phyloP scores from a whole-genome alignment of 2,888 invertebrate genomes.

The Zonitis immaculata region DNA sequence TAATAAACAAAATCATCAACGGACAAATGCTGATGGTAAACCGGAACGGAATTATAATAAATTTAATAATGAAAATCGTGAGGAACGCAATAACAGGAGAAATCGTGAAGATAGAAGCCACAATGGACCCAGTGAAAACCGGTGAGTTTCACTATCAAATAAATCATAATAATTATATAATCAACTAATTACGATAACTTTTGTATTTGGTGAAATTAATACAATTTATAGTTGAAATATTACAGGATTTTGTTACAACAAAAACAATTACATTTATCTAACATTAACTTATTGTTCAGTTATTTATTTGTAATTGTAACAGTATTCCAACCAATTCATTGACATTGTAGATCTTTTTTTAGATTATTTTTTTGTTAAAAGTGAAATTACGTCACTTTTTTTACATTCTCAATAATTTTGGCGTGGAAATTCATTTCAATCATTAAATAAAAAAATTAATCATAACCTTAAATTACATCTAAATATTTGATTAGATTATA shows the following conservation, averaged over 20 bases:
- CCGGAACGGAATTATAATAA: constrained; percentile 51
- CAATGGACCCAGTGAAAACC: constrained; percentile 46
- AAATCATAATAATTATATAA: neutral
- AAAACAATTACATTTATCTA: too few species aligned
- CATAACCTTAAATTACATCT: neutral
- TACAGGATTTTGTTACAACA: too few species aligned
- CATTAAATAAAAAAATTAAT: neutral
- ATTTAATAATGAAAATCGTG: constrained; percentile 60
- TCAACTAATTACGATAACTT: too few species aligned
- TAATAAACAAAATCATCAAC: constrained; percentile 38
- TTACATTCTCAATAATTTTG: neutral
- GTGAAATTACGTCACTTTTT: neutral
- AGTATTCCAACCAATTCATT: neutral
- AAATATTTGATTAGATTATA: neutral
- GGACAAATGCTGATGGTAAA: constrained; percentile 52
- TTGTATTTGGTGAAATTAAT: too few species aligned
- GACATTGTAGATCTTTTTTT: neutral
- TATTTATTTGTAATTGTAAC: too few species aligned
- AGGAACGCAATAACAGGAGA: constrained; percentile 66
- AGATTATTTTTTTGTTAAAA: neutral
- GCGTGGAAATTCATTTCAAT: neutral
- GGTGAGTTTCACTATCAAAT: constrained; percentile 34
- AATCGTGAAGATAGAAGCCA: constrained; percentile 59
- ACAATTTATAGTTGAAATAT: too few species aligned
- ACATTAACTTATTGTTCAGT: too few species aligned